Conservation (phyloP, 2,113 vertebrate species). For the Candoia aspera region DNA sequence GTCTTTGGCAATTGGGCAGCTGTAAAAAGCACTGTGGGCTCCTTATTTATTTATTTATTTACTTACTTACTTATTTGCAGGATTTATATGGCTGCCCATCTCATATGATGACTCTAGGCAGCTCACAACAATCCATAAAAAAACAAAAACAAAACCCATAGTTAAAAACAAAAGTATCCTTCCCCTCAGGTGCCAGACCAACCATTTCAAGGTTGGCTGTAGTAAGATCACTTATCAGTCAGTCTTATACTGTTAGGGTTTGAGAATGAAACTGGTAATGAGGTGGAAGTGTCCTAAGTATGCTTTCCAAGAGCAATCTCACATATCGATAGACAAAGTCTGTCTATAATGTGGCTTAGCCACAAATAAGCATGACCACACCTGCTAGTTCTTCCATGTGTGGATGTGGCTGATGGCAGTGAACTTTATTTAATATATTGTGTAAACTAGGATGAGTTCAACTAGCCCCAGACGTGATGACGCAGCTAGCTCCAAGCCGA, state of each 20-base stretch:
- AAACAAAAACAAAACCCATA: background rate
- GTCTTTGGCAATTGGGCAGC: background rate
- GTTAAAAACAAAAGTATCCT: background rate
- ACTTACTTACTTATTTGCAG: background rate
- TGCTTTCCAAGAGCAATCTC: background rate
- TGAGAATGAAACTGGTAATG: background rate
- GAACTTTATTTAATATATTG: background rate
- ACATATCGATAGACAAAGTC: background rate
- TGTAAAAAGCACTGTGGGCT: background rate
- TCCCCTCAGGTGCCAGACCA: background rate
- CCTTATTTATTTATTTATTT: background rate
- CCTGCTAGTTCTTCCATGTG: background rate
- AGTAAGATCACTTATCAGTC: background rate
- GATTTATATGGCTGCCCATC: background rate
- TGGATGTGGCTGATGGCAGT: background rate
- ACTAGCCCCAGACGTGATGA: no score
- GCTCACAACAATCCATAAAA: background rate
- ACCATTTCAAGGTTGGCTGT: background rate
- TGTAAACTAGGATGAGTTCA: background rate
- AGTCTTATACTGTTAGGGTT: background rate
- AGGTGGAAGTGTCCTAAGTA: background rate
- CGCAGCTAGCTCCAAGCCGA: no score
- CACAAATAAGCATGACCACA: background rate
- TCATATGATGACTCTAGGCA: background rate
- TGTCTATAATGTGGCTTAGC: background rate